Percentiles rank a stretch among this genome's conserved stretches.
Evolutionary conservation across 2,113 vertebrate genomes (phyloP).

Genomic region (Centropristis striata): DNA sequence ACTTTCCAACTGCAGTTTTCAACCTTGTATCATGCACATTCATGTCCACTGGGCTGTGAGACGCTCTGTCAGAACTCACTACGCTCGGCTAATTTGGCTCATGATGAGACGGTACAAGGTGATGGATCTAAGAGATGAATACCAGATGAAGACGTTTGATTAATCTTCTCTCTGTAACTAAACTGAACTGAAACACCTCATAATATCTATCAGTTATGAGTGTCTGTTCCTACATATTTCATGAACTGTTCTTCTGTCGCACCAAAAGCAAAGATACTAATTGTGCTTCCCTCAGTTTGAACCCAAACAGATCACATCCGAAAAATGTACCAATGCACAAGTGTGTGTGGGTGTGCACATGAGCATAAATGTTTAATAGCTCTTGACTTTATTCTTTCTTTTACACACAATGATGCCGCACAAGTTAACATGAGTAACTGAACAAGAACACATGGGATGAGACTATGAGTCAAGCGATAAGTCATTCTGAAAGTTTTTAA

Average conservation of each 20-base stretch:
- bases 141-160: slow-evolving; percentile 4
- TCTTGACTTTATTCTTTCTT: background rate
- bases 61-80: slow-evolving; percentile 17
- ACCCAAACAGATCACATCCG: background rate
- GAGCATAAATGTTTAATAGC: background rate
- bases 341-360: background rate
- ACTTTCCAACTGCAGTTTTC: slow-evolving; percentile 3
- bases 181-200: slow-evolving; percentile 1
- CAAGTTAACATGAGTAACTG: background rate
- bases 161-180: background rate
- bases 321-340: background rate
- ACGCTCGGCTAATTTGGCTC: slow-evolving; percentile 13
- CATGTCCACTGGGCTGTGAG: slow-evolving; percentile 2
- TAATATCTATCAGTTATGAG: background rate
- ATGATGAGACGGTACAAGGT: slow-evolving; percentile 14
- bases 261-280: background rate
- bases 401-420: background rate
- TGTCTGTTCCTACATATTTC: background rate
- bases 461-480: too few relatives aligned
- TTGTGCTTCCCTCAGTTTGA: background rate
- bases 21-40: background rate
- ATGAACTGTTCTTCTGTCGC: background rate
- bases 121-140: slow-evolving; percentile 24
- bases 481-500: background rate
- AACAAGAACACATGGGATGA: background rate